A percentile compares a stretch with the other conserved stretches of the same genome.
Evolutionary conservation across 2,113 vertebrate genomes (phyloP).

Genomic region (Oreochromis spilurus): DNA sequence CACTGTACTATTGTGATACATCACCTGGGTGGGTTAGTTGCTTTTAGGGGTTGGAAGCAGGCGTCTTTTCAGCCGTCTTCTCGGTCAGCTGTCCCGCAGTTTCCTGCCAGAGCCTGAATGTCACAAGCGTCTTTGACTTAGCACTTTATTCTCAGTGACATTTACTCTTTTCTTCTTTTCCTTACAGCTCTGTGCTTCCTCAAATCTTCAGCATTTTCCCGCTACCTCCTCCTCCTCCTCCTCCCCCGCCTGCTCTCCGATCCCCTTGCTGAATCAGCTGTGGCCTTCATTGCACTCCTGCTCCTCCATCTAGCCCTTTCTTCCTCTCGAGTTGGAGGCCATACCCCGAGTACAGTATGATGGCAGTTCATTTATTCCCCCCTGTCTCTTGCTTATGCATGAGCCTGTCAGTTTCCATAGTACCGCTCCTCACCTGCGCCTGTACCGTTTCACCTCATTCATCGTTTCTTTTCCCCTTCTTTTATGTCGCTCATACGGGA

Average conservation of each 20-base stretch:
- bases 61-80: rapidly evolving
- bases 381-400: slow-evolving; percentile 20
- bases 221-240: not conserved
- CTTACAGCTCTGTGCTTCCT: not conserved
- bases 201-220: not conserved
- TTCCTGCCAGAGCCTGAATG: not conserved
- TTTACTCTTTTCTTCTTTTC: not conserved
- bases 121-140: not conserved
- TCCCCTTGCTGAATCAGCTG: slow-evolving; percentile 27
- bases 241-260: not conserved
- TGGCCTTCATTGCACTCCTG: slow-evolving; percentile 8
- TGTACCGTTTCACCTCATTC: not conserved
- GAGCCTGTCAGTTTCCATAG: slow-evolving; percentile 16
- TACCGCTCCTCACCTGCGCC: not conserved
- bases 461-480: not conserved
- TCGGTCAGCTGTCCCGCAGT: not conserved
- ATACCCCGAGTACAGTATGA: slow-evolving; percentile 4
- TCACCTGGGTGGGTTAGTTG: not conserved
- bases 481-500: not conserved
- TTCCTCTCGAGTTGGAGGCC: slow-evolving; percentile 16
- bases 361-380: slow-evolving; percentile 13
- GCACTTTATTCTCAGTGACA: not conserved
- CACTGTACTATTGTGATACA: not conserved
- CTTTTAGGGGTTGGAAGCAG: not conserved
- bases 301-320: not conserved